Base-by-base conservation (phyloP, 92 coral and sea anemone species). In the Scolanthus callimorphus region DNA sequence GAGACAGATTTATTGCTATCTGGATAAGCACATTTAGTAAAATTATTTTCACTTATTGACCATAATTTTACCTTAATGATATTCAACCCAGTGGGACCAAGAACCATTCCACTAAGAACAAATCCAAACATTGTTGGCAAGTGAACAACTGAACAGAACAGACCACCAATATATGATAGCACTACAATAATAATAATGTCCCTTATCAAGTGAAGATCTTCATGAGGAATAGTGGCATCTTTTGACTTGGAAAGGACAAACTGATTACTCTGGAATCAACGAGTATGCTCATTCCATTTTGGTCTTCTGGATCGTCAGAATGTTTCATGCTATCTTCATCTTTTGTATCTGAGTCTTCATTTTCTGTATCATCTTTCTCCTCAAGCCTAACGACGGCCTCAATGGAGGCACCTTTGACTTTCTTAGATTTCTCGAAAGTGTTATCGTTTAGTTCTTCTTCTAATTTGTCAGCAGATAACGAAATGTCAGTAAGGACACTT, bases 71-170 rank as follows among this genome's bases (percentile, higher is more conserved):
- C 98, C 98, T 92, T 90, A 22, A 92, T 92, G 27, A 65, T 39
- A 54, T 92, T 92, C 17, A 77, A 45, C 28, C 98, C 96, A 11
- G 98, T 77, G 26, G 98, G 98, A 8, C 98, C 98, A 44, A 92
- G 73, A 31, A 89, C 69, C 85, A 92, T 89, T 11, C 98, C 98
- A 57, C 96, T 78, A n/a, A 92, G 55, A 38, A 92, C 90, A 77
- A 90, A 82, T 20, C 96, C 98, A 84, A 92, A 92, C 98, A 92
- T 88, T 49, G 95, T 81, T 2, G 98, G 98, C 27, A 92, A 49
- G 38, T 81, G 96, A 38, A 84, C 59, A 4, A 81, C 41, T 3
- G 84, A 51, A 60, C 98, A 92, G 2, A 81, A 24, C 70, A 84
- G 73, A n/a, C 94, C 85, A 34, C 95, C 85, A 21, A 81, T 19